Conservation (phyloP, 2,113 vertebrate species). For the Galbula dea region DNA sequence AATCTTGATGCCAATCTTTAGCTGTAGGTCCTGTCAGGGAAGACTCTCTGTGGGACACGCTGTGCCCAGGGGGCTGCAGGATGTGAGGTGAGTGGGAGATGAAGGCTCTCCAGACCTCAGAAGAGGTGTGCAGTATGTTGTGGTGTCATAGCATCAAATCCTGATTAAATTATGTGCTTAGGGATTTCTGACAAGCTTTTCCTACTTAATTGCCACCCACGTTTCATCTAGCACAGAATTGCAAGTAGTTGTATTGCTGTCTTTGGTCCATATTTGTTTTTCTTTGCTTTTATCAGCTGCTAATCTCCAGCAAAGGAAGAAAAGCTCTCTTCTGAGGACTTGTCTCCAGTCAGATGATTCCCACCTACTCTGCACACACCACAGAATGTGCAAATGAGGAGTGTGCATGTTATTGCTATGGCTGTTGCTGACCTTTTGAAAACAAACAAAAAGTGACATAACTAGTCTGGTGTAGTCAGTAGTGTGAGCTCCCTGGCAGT, state of each 20-base stretch:
- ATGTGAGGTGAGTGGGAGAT: background rate
- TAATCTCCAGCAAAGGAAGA: background rate
- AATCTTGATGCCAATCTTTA: background rate
- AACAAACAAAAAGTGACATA: slow-evolving; percentile 50
- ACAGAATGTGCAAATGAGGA: background rate
- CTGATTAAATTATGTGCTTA: slow-evolving; percentile 21
- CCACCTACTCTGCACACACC: background rate
- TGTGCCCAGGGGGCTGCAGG: background rate
- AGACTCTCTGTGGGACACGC: background rate
- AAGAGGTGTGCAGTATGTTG: background rate
- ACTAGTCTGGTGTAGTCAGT: background rate
- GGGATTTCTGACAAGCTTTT: slow-evolving; percentile 30
- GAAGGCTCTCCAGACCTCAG: background rate
- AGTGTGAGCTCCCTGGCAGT: slow-evolving; percentile 41
- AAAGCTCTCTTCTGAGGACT: background rate
- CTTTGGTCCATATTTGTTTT: background rate
- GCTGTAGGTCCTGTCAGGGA: background rate
- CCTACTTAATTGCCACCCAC: background rate
- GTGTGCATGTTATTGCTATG: background rate
- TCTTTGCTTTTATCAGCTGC: background rate
- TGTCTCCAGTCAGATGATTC: background rate
- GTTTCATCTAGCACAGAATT: background rate
- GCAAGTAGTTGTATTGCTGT: background rate
- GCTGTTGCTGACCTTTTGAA: slow-evolving; percentile 33
- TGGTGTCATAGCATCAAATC: slow-evolving; percentile 30